Percentiles rank a stretch among this genome's conserved stretches.
phyloP scores from a whole-genome alignment of 2,888 invertebrate genomes.

The Odontocerum albicorne region DNA sequence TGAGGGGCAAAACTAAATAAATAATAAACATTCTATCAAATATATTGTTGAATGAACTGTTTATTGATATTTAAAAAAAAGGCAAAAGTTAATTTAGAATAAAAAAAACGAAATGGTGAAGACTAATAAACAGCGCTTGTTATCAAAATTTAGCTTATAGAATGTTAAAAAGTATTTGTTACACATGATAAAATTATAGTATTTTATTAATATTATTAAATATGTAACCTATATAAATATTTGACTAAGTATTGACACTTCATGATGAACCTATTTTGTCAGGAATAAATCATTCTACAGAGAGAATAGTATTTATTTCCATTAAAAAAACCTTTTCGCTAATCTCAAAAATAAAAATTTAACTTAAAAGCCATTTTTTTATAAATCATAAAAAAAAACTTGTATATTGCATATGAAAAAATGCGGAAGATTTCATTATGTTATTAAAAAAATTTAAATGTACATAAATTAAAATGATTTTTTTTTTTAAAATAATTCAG shows the following conservation, averaged over 20 bases:
- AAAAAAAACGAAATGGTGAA: slow-evolving; percentile 35
- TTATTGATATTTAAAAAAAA: slow-evolving; percentile 20
- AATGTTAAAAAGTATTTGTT: slow-evolving; percentile 37
- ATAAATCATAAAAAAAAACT: too few species aligned
- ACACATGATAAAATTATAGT: slow-evolving; percentile 35
- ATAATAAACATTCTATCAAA: slow-evolving; percentile 15
- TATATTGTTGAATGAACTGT: slow-evolving; percentile 29
- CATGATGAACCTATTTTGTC: too few species aligned
- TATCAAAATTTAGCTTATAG: slow-evolving; percentile 38
- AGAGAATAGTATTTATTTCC: too few species aligned
- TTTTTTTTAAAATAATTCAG: too few species aligned
- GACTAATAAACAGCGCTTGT: slow-evolving; percentile 37
- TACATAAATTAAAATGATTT: too few species aligned
- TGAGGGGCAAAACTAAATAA: slow-evolving; percentile 28
- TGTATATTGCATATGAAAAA: too few species aligned
- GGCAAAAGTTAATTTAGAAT: slow-evolving; percentile 27
- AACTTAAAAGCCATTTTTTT: too few species aligned
- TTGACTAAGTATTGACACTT: slow-evolving; percentile 33
- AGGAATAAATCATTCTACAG: too few species aligned
- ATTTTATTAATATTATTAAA: slow-evolving; percentile 32
- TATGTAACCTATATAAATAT: slow-evolving; percentile 33
- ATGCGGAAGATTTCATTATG: too few species aligned
- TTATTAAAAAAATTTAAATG: not conserved
- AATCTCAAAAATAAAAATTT: too few species aligned
- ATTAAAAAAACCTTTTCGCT: too few species aligned